Base-by-base conservation (phyloP, 2,113 vertebrate genomes). In the Prinia subflava region DNA sequence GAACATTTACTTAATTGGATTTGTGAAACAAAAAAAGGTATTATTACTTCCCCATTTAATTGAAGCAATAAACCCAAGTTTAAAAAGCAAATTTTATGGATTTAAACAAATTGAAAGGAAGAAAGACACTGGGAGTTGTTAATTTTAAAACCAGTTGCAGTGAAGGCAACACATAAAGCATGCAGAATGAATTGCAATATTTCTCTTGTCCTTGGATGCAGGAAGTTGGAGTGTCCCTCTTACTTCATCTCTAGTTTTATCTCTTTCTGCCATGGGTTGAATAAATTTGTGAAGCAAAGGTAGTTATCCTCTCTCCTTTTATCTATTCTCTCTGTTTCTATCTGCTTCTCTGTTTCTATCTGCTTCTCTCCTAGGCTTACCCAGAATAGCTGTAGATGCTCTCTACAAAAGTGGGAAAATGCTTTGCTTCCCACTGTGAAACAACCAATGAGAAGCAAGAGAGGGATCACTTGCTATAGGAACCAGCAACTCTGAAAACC, bases 1-100 rank as follows among this genome's bases (percentile, higher is more conserved):
- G 98, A 99, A 47, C 6, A 5, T 47, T 98, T 97, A 65, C 97
- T 97, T 67, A 96, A 99, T 91, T 99, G 99, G 99, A 97, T 99
- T 95, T 99, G 99, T 95, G 98, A 99, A 97, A 98, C 98, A 69
- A 95, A 50, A 85, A 98, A 98, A 98, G 99, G 99, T 99, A 98
- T 24, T 28, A 47, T 62, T 63, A 24, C 27, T 79, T 71, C 14
- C 11, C 20, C 24, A 52, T 67, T 92, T 75, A 82, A 76, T 11
- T 60, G 46, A 3, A 87, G 57, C 5, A 31, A 76, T 82, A 82
- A 87, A 52, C 11, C 4, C 27, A 78, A 52, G 15, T 65, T 92
- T 90, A 15, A 68, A 69, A 94, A 75, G 0, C 14, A 78, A 49
- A 57, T 50, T 77, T 59, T 67, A 68, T 76, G 47, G 50, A 81